These are phyloP conservation scores for Xestia c-nigrum DNA, from an alignment of 2,888 invertebrate genomes.

Conservation along the genomic window DNA sequence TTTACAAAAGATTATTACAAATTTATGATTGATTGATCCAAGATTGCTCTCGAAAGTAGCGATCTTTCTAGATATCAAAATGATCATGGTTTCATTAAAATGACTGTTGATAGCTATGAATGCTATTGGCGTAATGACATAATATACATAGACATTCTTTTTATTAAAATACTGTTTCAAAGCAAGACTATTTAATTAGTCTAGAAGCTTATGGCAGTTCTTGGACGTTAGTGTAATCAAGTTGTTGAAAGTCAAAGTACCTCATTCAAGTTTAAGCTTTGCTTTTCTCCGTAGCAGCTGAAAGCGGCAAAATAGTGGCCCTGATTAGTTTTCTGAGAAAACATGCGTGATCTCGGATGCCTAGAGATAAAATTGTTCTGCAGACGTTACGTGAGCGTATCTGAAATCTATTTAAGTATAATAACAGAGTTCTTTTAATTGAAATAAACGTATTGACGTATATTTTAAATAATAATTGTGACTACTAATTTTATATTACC, in stretches of 20 bases:
- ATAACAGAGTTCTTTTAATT: background rate
- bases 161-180: background rate
- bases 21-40: background rate
- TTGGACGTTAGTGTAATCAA: slow-evolving; percentile 1
- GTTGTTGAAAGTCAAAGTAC: background rate
- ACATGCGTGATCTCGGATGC: background rate
- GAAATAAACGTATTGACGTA: background rate
- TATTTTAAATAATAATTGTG: background rate
- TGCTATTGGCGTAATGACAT: background rate
- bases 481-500: too few species aligned
- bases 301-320: background rate
- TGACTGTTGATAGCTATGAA: background rate
- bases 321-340: slow-evolving; percentile 5
- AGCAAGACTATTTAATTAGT: background rate
- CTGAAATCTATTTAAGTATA: background rate
- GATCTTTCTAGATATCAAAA: background rate
- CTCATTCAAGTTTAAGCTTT: background rate
- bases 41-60: background rate
- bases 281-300: background rate
- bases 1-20: background rate
- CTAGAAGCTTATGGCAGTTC: background rate
- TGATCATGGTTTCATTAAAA: background rate
- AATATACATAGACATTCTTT: background rate
- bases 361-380: background rate
- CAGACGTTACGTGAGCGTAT: too few species aligned